Evolutionary conservation across 1,140 invertebrate species (phyloP).

Genomic region (Epicauta chinensis): DNA sequence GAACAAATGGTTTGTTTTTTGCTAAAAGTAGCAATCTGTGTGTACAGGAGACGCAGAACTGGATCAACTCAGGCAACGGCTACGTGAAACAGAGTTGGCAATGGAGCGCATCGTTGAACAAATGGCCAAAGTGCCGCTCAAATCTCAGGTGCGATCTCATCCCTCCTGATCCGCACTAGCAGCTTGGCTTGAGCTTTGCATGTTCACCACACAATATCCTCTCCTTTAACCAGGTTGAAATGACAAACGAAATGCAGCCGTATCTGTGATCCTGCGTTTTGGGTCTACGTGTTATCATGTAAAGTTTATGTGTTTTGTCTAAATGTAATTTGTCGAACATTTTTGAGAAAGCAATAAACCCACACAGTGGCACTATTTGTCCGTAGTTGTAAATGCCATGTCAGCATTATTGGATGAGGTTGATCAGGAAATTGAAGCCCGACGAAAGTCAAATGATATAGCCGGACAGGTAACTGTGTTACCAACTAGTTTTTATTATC

Average conservation of each 20-base stretch:
- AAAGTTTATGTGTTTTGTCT: not conserved
- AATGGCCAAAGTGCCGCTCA: conserved; percentile 65
- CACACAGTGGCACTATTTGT: conserved; percentile 24
- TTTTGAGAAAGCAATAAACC: not conserved
- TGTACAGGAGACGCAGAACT: conserved; percentile 70
- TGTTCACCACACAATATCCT: conserved; percentile 4
- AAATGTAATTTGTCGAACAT: not conserved
- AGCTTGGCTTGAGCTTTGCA: conserved; percentile 24
- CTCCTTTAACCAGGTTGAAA: not conserved
- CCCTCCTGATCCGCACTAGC: conserved; percentile 29
- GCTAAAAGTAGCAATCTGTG: not conserved
- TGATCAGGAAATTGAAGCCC: conserved; percentile 51
- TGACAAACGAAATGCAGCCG: not conserved
- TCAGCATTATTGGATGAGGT: conserved; percentile 65
- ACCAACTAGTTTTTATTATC: conserved; percentile 13
- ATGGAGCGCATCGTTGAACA: conserved; percentile 85
- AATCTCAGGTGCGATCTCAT: conserved; percentile 35
- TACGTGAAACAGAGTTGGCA: conserved; percentile 83
- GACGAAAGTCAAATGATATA: conserved; percentile 29
- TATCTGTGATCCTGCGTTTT: not conserved
- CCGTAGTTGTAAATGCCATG: conserved; percentile 64
- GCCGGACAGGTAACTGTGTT: conserved; percentile 28
- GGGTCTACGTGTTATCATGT: too few species aligned
- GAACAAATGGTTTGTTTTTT: not conserved
- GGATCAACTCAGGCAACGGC: conserved; percentile 69